A percentile compares a stretch with the other conserved stretches of the same genome.
Conservation (phyloP, 35 echinoderm and acorn worm species). For the Apostichopus californicus region DNA sequence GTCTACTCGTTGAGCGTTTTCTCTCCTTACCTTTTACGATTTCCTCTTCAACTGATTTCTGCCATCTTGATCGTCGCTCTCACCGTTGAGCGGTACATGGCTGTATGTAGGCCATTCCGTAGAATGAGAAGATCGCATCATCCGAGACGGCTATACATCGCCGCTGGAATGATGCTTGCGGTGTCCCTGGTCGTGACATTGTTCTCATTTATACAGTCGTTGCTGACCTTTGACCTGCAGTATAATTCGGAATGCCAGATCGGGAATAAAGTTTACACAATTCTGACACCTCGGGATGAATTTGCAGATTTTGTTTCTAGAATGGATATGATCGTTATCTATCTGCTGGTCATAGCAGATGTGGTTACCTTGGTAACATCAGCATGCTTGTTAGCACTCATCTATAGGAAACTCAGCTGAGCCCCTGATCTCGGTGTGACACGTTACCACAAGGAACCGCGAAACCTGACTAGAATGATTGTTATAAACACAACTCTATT, state of each 20-base stretch:
- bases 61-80: neutral
- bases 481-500: constrained; percentile 3
- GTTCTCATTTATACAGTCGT: neutral
- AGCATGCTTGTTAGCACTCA: neutral
- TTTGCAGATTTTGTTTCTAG: neutral
- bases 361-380: neutral
- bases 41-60: neutral
- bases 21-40: neutral
- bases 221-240: neutral
- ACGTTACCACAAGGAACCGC: neutral
- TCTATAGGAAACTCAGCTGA: neutral
- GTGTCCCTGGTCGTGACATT: neutral
- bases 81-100: neutral
- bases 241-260: neutral
- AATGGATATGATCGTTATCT: neutral
- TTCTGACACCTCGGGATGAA: neutral
- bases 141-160: neutral
- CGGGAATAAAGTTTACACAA: neutral
- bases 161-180: neutral
- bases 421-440: neutral
- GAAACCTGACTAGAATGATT: constrained; percentile 26
- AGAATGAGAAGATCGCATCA: neutral
- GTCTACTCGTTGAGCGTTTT: too few relatives aligned
- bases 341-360: neutral
- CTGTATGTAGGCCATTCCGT: neutral